Conservation (phyloP, 2,797 vertebrate species). For the Sebastes goodei region DNA sequence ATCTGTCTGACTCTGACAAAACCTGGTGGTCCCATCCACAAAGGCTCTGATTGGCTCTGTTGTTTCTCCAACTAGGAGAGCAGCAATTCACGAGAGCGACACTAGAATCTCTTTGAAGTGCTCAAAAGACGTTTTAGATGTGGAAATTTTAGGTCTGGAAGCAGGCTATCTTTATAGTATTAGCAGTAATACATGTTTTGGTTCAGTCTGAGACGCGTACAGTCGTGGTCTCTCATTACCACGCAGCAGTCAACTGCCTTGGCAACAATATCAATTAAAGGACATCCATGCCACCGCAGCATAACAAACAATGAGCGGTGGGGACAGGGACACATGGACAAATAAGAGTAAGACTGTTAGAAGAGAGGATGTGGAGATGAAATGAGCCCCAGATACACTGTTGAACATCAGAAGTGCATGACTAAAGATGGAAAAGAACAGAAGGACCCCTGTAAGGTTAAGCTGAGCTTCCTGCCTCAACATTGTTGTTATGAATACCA, state of each 20-base stretch:
- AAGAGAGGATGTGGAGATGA: slow-evolving; percentile 22
- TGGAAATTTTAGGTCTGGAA: slow-evolving; percentile 35
- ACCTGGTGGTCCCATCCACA: slow-evolving; percentile 17
- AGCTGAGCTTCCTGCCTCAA: not conserved
- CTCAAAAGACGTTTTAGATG: slow-evolving; percentile 24
- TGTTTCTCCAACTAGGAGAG: slow-evolving; percentile 32
- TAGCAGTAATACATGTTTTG: slow-evolving; percentile 78
- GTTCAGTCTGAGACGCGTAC: slow-evolving; percentile 48
- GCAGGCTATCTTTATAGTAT: slow-evolving; percentile 57
- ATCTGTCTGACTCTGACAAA: slow-evolving; percentile 22
- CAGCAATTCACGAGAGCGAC: not conserved
- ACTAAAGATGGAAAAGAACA: slow-evolving; percentile 10
- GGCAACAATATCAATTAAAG: slow-evolving; percentile 62
- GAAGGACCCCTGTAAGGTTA: not conserved
- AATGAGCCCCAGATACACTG: not conserved
- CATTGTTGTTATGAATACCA: slow-evolving; percentile 34
- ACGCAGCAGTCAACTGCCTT: slow-evolving; percentile 40
- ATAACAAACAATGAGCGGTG: slow-evolving; percentile 17
- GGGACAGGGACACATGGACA: not conserved
- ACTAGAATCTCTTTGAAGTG: slow-evolving; percentile 42
- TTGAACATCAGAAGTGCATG: slow-evolving; percentile 5
- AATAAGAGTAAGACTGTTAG: not conserved
- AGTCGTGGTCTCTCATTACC: slow-evolving; percentile 68
- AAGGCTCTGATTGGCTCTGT: slow-evolving; percentile 8
- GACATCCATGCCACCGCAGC: slow-evolving; percentile 10